Evolutionary conservation across 2,797 vertebrate genomes (phyloP).

Genomic region (Lacerta viridis): DNA sequence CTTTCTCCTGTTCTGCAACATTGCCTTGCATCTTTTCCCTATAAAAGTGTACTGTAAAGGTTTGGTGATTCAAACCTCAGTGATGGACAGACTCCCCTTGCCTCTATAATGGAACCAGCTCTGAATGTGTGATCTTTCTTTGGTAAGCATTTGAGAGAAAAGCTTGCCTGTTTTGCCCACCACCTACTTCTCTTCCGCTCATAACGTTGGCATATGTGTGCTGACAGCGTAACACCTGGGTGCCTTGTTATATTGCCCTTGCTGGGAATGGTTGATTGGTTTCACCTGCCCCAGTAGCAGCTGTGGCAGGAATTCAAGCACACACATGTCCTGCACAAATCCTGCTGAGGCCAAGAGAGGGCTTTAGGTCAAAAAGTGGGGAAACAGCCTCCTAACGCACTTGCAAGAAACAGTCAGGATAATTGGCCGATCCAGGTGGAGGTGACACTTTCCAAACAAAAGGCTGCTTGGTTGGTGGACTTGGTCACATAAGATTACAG

Average conservation of each 20-base stretch:
- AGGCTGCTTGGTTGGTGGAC: not conserved
- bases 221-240: not conserved
- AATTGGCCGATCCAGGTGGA: not conserved
- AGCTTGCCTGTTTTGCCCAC: not conserved
- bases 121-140: not conserved
- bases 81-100: not conserved
- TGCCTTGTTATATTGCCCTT: not conserved
- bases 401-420: constrained; percentile 14
- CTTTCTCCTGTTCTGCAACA: not conserved
- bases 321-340: not conserved
- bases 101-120: not conserved
- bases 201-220: not conserved
- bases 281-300: not conserved
- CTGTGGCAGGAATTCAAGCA: not conserved
- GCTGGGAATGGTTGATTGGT: not conserved
- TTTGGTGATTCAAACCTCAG: not conserved
- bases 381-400: not conserved
- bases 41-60: not conserved
- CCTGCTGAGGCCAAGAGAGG: not conserved
- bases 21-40: not conserved
- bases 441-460: not conserved
- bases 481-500: not conserved
- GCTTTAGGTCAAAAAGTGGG: not conserved
- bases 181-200: not conserved
- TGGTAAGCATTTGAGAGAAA: not conserved